phyloP scores from a whole-genome alignment of 2,888 invertebrate species.

The Aplocera efformata region DNA sequence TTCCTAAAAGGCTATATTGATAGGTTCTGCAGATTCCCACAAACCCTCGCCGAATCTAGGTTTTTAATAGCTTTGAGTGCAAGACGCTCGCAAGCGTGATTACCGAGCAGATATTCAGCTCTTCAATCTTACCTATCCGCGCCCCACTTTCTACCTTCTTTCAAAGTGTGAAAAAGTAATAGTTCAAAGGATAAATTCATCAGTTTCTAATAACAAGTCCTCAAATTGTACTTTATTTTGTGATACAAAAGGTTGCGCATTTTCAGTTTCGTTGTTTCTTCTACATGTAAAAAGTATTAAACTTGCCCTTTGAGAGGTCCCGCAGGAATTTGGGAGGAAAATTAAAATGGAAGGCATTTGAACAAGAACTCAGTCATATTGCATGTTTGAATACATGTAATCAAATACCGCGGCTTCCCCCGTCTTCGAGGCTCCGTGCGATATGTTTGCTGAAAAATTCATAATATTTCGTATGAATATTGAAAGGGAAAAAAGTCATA shows the following conservation, averaged over 20 bases:
- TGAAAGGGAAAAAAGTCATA: too few species aligned
- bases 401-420: constrained; percentile 19
- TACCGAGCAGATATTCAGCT: constrained; percentile 2
- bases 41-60: constrained; percentile 6
- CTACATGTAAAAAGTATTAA: constrained; percentile 15
- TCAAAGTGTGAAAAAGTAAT: neutral
- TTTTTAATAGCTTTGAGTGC: constrained; percentile 2
- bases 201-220: too few species aligned
- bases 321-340: constrained; percentile 18
- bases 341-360: constrained; percentile 23
- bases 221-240: too few species aligned
- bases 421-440: too few species aligned
- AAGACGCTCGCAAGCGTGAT: neutral
- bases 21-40: neutral
- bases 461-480: too few species aligned
- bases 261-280: constrained; percentile 3
- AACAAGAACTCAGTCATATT: constrained; percentile 22
- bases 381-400: constrained; percentile 21
- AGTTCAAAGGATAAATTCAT: neutral
- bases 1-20: too few species aligned
- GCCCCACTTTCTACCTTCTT: neutral
- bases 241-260: neutral
- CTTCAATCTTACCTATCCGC: neutral
- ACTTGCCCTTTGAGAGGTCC: constrained; percentile 24
- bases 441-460: too few species aligned